Percentiles rank a stretch among this genome's conserved stretches.
phyloP scores from a whole-genome alignment of 2,797 vertebrate species.

The Myoxocephalus aenaeus region DNA sequence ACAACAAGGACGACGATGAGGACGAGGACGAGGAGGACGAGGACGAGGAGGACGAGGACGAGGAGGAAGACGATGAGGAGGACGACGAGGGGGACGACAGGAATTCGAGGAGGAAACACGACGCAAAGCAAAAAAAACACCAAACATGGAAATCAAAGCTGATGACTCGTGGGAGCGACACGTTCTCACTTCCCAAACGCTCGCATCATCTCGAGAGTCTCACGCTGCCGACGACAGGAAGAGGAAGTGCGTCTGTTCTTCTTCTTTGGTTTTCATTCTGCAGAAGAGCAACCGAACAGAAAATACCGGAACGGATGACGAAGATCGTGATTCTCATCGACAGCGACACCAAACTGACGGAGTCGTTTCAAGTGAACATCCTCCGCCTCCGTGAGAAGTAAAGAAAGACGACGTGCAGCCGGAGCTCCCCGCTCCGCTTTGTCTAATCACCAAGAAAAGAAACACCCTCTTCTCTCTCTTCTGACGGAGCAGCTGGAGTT shows the following conservation, averaged over 20 bases:
- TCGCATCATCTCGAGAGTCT: constrained; percentile 18
- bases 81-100: too few species aligned
- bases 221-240: constrained; percentile 8
- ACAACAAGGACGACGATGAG: too few species aligned
- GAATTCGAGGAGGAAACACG: not conserved
- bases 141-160: not conserved
- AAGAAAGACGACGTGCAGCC: not conserved
- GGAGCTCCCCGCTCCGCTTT: not conserved
- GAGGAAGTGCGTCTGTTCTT: constrained; percentile 30
- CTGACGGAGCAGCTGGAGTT: constrained; percentile 7
- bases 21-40: too few species aligned
- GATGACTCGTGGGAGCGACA: not conserved
- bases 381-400: not conserved
- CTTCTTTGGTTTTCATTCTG: constrained; percentile 28
- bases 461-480: not conserved
- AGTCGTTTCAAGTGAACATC: not conserved
- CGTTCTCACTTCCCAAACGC: constrained; percentile 21
- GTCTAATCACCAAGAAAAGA: not conserved
- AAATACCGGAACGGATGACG: constrained; percentile 1
- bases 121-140: constrained; percentile 1
- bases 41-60: too few species aligned
- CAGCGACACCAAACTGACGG: not conserved
- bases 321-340: not conserved
- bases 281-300: constrained; percentile 37
- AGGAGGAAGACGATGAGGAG: not conserved